These are phyloP conservation scores for Tetramorium bicarinatum DNA, from an alignment of 2,888 invertebrate genomes.

Conservation along the genomic window DNA sequence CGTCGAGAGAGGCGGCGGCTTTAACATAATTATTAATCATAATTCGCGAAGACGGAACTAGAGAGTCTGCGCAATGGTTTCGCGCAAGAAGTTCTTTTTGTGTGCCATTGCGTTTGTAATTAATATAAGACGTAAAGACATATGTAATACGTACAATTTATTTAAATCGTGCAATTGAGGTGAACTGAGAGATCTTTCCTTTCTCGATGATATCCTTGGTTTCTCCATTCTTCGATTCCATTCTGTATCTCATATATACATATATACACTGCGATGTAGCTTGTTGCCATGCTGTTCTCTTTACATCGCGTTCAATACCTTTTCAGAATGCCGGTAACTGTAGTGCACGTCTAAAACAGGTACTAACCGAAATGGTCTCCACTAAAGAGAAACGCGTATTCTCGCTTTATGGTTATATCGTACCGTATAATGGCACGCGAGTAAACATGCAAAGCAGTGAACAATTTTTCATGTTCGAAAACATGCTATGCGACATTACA, in stretches of 20 bases:
- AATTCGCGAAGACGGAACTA: slow-evolving; percentile 68
- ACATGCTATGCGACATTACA: slow-evolving; percentile 17
- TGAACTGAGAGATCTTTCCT: slow-evolving; percentile 26
- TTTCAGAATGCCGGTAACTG: slow-evolving; percentile 60
- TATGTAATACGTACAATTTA: background rate
- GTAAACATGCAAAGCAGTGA: slow-evolving; percentile 47
- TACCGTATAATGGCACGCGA: slow-evolving; percentile 25
- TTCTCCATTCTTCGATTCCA: slow-evolving; percentile 38
- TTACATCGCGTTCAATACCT: slow-evolving; percentile 66
- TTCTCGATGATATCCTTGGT: slow-evolving; percentile 5
- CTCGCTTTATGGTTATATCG: slow-evolving; percentile 47
- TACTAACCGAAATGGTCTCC: slow-evolving; percentile 45
- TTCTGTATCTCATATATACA: background rate
- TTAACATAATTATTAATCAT: slow-evolving; percentile 77
- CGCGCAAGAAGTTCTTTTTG: slow-evolving; percentile 59
- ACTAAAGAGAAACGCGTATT: slow-evolving; percentile 35
- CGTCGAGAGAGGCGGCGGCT: slow-evolving; percentile 64
- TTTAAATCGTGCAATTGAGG: slow-evolving; percentile 1
- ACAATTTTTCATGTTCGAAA: slow-evolving; percentile 50
- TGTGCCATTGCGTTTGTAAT: background rate
- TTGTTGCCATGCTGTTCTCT: slow-evolving; percentile 50
- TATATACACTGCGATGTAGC: slow-evolving; percentile 50
- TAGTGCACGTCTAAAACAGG: slow-evolving; percentile 42
- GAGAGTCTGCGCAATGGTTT: slow-evolving; percentile 50
- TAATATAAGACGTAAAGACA: background rate